Evolutionary conservation across 2,113 vertebrate species (phyloP).

Genomic region (Syngnathoides biaculeatus): DNA sequence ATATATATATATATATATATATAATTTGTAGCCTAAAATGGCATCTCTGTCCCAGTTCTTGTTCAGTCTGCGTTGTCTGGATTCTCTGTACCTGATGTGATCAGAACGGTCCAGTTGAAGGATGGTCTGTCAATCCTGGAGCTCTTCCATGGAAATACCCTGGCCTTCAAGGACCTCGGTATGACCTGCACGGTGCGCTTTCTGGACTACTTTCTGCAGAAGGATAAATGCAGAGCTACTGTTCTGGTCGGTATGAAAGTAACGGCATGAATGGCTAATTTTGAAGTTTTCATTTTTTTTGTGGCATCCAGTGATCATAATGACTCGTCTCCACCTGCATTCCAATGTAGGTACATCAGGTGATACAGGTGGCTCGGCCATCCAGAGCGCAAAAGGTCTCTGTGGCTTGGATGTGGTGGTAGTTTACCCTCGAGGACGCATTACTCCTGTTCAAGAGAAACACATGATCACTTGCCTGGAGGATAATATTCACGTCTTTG

Average conservation of each 20-base stretch:
- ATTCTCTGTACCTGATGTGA: constrained; percentile 76
- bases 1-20: too few relatives aligned
- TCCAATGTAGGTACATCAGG: constrained; percentile 83
- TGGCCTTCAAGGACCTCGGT: constrained; percentile 90
- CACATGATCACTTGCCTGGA: constrained; percentile 87
- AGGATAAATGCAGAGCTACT: constrained; percentile 68
- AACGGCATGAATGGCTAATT: neutral
- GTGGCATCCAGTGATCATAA: neutral
- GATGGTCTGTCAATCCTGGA: constrained; percentile 81
- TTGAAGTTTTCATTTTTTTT: neutral
- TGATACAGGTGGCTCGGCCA: constrained; percentile 88
- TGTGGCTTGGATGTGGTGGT: constrained; percentile 82
- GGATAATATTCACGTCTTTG: constrained; percentile 88
- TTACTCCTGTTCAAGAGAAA: constrained; percentile 83
- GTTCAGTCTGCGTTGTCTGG: constrained; percentile 76
- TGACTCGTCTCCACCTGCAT: neutral
- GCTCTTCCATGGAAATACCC: constrained; percentile 85
- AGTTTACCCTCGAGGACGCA: constrained; percentile 78
- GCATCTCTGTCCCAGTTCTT: constrained; percentile 65
- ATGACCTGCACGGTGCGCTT: constrained; percentile 84
- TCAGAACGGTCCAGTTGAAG: constrained; percentile 72
- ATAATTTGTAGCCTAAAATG: too few relatives aligned
- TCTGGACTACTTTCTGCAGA: constrained; percentile 83
- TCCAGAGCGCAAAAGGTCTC: constrained; percentile 81
- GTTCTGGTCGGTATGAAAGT: constrained; percentile 83